These are phyloP conservation scores for Drosophila novamexicana DNA, from an alignment of 1,140 invertebrate genomes.

Conservation along the genomic window DNA sequence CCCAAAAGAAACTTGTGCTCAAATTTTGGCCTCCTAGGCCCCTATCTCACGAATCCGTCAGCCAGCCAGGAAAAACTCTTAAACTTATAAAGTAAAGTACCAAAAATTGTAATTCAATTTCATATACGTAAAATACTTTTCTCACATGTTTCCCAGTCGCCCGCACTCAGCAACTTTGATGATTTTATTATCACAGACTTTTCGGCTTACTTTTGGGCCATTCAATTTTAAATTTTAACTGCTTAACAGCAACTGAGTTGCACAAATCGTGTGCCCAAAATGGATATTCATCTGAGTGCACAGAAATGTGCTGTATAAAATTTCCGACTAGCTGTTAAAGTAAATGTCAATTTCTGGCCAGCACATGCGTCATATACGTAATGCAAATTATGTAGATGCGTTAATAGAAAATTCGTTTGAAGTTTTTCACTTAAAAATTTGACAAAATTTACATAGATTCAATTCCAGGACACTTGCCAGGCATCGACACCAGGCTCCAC, in stretches of 20 bases:
- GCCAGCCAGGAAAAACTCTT: no score
- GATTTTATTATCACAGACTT: neutral
- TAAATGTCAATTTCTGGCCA: constrained; percentile 7
- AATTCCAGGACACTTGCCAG: constrained; percentile 28
- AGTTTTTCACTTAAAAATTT: constrained; percentile 74
- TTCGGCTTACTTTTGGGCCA: neutral
- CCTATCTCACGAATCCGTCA: no score
- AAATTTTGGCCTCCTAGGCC: no score
- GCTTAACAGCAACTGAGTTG: neutral
- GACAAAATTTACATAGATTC: constrained; percentile 72
- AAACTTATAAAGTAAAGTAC: no score
- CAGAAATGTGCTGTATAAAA: neutral
- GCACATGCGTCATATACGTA: constrained; percentile 25
- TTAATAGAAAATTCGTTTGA: constrained; percentile 66
- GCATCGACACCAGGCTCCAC: constrained; percentile 34
- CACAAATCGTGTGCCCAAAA: no score
- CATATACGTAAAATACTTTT: no score
- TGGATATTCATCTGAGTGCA: no score
- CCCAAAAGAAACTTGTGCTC: no score
- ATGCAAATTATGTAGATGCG: constrained; percentile 66
- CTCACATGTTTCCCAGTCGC: no score
- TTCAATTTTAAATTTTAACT: neutral
- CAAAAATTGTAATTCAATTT: no score
- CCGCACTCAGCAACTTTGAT: neutral
- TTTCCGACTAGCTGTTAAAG: constrained; percentile 9